A percentile compares a stretch with the other conserved stretches of the same genome.
These are phyloP conservation scores for Nomia melanderi DNA, from an alignment of 1,140 invertebrate species.

Conservation along the genomic window DNA sequence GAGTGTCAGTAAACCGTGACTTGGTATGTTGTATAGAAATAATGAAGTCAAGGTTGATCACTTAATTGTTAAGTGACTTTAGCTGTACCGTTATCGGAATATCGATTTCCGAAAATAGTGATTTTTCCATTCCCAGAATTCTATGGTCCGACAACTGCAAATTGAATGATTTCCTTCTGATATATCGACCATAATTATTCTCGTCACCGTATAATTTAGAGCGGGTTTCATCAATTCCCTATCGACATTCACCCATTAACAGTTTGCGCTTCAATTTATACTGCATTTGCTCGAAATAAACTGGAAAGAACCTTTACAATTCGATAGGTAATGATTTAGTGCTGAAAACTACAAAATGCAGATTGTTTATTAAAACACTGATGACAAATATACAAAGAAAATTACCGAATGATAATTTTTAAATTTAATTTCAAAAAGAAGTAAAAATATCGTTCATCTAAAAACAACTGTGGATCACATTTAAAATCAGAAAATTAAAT, in stretches of 20 bases:
- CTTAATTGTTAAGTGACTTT: neutral
- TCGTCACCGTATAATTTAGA: conserved; percentile 5
- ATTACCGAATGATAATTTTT: too few species aligned
- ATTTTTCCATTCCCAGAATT: neutral
- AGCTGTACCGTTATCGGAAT: neutral
- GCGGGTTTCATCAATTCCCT: neutral
- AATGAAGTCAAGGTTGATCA: neutral
- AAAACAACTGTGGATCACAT: too few species aligned
- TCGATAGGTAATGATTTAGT: too few species aligned
- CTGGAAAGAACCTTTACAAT: too few species aligned
- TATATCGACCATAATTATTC: conserved; percentile 9
- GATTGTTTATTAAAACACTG: too few species aligned
- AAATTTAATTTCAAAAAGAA: too few species aligned
- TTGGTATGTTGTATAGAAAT: neutral
- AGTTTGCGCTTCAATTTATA: neutral
- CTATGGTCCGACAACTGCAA: neutral
- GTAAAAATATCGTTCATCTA: too few species aligned
- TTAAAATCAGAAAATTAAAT: too few species aligned
- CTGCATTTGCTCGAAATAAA: neutral
- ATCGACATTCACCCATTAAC: conserved; percentile 2
- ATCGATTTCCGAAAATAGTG: neutral
- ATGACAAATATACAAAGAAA: too few species aligned
- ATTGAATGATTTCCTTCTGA: neutral
- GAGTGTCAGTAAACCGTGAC: neutral
- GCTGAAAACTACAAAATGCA: too few species aligned